Evolutionary conservation across 2,888 invertebrate genomes (phyloP), one percentile per base, ranked within the genome.

Genomic region (Leptinotarsa rubiginosa): DNA sequence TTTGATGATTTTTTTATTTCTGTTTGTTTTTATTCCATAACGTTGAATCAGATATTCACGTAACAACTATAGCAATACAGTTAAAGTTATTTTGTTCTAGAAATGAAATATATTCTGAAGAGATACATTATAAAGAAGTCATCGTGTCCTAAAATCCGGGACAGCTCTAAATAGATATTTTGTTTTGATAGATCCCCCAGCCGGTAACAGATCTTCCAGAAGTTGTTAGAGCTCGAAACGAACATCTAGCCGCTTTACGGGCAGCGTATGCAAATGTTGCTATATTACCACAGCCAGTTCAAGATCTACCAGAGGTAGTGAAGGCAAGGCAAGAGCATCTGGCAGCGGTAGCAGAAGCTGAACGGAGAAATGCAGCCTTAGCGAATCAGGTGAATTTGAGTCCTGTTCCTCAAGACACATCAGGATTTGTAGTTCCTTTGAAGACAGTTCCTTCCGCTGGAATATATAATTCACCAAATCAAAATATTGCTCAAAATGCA

Each of bases 191-290:
- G 78, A 65, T 77, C 65, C 80, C 89, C 12, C 83, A 84, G 75
- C 88, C 87, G 12, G 89, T 89, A 2, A 86, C 86, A 76, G 87
- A 87, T 64, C 79, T 87, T 13, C 87, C 87, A 3, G 87, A 86
- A 80, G 87, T 87, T 3, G 82, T 81, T 5, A 80, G 81, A 77
- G 87, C 87, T 16, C 80, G 86, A 22, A 83, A 83, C 13, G 82
- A 85, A 75, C 87, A 87, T 78, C 77, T 87, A 70, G 86, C 85
- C 16, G 79, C 81, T 12, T 79, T 87, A 41, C 83, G 86, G 69
- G 84, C 84, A 12, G 85, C 84, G 5, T 85, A 86, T 77, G 82
- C 83, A 16, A 81, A 84, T 70, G 77, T 81, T 31, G 72, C 77
- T 47, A 80, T 73, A 10, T 68, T 69, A 12, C 74, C 75, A 15